Percentiles rank a stretch among this genome's conserved stretches.
Conservation (phyloP, 2,113 vertebrate genomes). For the Erythrocercus mccallii region DNA sequence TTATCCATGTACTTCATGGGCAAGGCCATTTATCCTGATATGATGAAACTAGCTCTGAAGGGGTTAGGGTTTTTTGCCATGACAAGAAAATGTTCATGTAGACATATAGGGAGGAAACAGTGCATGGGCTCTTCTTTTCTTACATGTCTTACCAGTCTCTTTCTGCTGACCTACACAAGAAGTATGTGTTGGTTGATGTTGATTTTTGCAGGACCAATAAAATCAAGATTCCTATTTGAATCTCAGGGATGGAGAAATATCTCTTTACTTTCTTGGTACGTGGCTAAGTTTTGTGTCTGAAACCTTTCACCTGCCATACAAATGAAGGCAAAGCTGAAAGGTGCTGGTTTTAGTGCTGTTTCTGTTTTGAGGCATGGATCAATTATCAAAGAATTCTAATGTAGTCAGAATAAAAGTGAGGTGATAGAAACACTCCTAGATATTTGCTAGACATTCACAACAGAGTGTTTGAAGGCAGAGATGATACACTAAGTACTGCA, state of each 20-base stretch:
- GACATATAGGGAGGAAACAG: rapidly evolving
- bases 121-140: not conserved
- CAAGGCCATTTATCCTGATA: not conserved
- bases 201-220: not conserved
- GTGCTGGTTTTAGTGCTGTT: not conserved
- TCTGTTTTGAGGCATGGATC: not conserved
- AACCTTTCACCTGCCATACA: not conserved
- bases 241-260: not conserved
- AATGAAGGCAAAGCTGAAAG: not conserved
- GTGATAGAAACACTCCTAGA: not conserved
- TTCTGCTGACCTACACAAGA: not conserved
- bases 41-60: not conserved
- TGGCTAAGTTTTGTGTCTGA: not conserved
- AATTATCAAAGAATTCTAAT: not conserved
- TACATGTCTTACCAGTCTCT: not conserved
- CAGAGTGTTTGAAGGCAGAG: not conserved
- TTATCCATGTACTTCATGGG: not conserved
- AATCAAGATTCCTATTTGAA: not conserved
- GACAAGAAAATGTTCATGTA: not conserved
- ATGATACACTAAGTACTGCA: not conserved
- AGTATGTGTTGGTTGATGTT: not conserved
- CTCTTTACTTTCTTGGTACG: not conserved
- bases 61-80: not conserved
- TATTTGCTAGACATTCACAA: not conserved
- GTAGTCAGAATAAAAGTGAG: not conserved